A percentile compares a stretch with the other conserved stretches of the same genome.
These are phyloP conservation scores for Takifugu ocellatus DNA, from an alignment of 2,797 vertebrate genomes.

Conservation along the genomic window DNA sequence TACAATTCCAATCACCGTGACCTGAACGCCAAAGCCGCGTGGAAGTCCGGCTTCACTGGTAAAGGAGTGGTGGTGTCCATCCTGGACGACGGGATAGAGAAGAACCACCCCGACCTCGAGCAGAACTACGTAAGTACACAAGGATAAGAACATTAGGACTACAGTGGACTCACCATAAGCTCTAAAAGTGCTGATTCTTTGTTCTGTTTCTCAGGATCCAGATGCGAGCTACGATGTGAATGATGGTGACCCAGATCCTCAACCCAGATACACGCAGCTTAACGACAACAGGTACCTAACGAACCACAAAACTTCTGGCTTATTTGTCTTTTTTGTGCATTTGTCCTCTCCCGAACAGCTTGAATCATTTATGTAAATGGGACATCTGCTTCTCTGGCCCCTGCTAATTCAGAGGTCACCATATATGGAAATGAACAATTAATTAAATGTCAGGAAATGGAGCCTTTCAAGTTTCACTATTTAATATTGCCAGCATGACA, in stretches of 20 bases:
- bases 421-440: conserved; percentile 14
- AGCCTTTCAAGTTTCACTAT: conserved; percentile 1
- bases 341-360: conserved; percentile 14
- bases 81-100: conserved; percentile 97
- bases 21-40: conserved; percentile 91
- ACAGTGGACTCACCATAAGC: no score
- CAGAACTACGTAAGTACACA: conserved; percentile 71
- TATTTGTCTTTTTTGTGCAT: conserved; percentile 8
- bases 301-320: conserved; percentile 10
- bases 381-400: neutral
- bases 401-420: conserved; percentile 6
- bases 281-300: conserved; percentile 90
- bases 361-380: neutral
- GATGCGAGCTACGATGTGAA: conserved; percentile 97
- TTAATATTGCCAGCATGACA: no score
- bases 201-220: conserved; percentile 70
- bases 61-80: conserved; percentile 94
- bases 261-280: conserved; percentile 95
- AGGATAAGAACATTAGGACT: no score
- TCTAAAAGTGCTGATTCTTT: neutral
- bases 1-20: conserved; percentile 85
- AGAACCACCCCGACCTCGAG: conserved; percentile 92
- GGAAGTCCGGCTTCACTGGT: conserved; percentile 92
- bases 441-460: conserved; percentile 13
- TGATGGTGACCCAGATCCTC: conserved; percentile 92